Evolutionary conservation across 1,140 invertebrate genomes (phyloP).

Genomic region (Drosophila nebulosa): DNA sequence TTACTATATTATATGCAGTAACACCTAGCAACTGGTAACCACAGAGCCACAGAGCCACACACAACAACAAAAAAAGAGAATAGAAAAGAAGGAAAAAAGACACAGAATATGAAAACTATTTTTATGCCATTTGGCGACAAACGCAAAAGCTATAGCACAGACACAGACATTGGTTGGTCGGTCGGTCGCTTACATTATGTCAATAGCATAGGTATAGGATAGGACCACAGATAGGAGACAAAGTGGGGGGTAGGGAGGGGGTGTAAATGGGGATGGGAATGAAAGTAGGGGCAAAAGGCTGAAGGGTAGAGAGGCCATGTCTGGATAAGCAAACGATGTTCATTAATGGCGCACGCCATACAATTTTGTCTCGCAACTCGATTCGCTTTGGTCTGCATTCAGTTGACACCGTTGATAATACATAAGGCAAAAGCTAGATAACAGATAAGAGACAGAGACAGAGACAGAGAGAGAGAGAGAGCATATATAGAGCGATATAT

Average conservation of each 20-base stretch:
- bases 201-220: slow-evolving; percentile 50
- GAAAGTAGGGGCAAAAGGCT: too few species aligned
- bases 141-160: slow-evolving; percentile 36
- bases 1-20: slow-evolving; percentile 18
- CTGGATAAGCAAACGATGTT: slow-evolving; percentile 74
- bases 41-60: slow-evolving; percentile 32
- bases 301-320: slow-evolving; percentile 24
- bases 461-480: slow-evolving; percentile 14
- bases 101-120: slow-evolving; percentile 55
- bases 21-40: slow-evolving; percentile 69
- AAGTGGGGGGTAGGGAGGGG: neutral
- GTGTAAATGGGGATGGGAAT: too few species aligned
- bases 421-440: slow-evolving; percentile 52
- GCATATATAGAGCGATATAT: neutral
- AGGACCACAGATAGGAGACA: neutral
- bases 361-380: slow-evolving; percentile 28
- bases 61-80: slow-evolving; percentile 11
- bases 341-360: slow-evolving; percentile 74
- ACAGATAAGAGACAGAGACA: slow-evolving; percentile 31
- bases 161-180: neutral
- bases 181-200: slow-evolving; percentile 66
- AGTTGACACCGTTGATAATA: slow-evolving; percentile 54
- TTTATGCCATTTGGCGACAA: slow-evolving; percentile 63
- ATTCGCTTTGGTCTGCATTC: slow-evolving; percentile 46
- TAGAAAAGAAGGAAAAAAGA: slow-evolving; percentile 1